Conservation (phyloP, 2,113 vertebrate species). For the Myocastor coypus region DNA sequence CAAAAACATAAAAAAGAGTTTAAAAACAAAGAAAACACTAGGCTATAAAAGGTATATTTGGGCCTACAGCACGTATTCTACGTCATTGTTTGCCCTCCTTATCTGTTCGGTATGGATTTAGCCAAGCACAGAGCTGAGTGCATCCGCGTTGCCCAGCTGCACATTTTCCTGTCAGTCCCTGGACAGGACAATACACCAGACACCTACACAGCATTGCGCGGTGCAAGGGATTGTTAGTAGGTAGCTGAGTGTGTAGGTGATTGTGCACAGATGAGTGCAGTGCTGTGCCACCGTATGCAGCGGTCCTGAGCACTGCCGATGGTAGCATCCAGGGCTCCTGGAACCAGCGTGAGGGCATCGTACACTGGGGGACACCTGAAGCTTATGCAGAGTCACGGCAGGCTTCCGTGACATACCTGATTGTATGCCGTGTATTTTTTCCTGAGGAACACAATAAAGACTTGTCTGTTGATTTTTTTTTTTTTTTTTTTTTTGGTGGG, state of each 20-base stretch:
- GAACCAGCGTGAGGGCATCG: not conserved
- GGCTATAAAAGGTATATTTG: constrained; percentile 14
- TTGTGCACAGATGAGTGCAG: too few relatives aligned
- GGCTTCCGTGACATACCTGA: not conserved
- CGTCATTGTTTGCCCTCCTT: not conserved
- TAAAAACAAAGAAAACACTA: not conserved
- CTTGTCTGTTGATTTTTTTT: too few relatives aligned
- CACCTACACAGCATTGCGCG: not conserved
- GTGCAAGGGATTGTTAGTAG: not conserved
- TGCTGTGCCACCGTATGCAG: too few relatives aligned
- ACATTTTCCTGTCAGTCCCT: not conserved
- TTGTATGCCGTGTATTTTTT: not conserved
- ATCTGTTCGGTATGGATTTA: not conserved
- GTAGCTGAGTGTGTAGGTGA: not conserved
- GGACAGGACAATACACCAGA: too few relatives aligned
- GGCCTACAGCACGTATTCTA: not conserved
- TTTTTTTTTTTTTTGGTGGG: too few relatives aligned
- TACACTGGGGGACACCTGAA: not conserved
- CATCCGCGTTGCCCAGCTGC: not conserved
- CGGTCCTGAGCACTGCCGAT: not conserved
- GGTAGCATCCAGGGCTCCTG: not conserved
- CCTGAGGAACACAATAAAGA: not conserved
- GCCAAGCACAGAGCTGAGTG: not conserved
- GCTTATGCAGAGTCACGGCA: not conserved
- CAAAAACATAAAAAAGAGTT: too few relatives aligned